Base-by-base conservation (phyloP, 1,140 invertebrate species). In the Coboldia fuscipes region DNA sequence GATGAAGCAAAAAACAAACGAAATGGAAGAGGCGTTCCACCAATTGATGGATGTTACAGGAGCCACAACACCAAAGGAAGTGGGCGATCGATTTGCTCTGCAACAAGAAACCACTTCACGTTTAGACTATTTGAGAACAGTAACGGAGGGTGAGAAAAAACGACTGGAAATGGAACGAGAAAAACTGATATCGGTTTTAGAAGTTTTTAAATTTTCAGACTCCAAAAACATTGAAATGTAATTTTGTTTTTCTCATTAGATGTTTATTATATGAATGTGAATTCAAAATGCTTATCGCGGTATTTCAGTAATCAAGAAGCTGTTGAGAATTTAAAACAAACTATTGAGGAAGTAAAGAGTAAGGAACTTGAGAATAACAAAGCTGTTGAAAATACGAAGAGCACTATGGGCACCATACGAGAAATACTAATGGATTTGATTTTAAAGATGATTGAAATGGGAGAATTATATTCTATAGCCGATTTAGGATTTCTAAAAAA, bases 161-260 rank as follows among this genome's bases (percentile, higher is more conserved):
- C 48, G 56, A 18, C 45, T 82, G 27, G 77, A 82, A 50, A 64
- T 61, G 18, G 65, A 62, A n/a, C 65, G 72, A 34, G 70, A 79
- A 30, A 54, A 61, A 2, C 52, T 80, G n/a, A 61, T 63, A 35
- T 61, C 60, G 0, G 70, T 81, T 50, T 58, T 83, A 17, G 78
- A 83, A 42, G 65, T 65, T 20, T 71, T 69, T 26, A 82, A 79
- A 51, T 82, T 79, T 51, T 72, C 75, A 0, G 75, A 80, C 42
- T 70, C 71, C 3, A 77, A 76, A 49, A 74, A 79, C 40, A 70
- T 70, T 37, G 75, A 82, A 61, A 67, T 74, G 78, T 81, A 55
- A 63, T 67, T 54, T 17, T 17, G 8, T 15, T 17, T 28, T 33
- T n/a, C 15, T 20, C 18, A 24, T 14, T 3, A 18, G 19, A 3